Conservation (phyloP, 2,888 invertebrate species). For the Furcula furcula region DNA sequence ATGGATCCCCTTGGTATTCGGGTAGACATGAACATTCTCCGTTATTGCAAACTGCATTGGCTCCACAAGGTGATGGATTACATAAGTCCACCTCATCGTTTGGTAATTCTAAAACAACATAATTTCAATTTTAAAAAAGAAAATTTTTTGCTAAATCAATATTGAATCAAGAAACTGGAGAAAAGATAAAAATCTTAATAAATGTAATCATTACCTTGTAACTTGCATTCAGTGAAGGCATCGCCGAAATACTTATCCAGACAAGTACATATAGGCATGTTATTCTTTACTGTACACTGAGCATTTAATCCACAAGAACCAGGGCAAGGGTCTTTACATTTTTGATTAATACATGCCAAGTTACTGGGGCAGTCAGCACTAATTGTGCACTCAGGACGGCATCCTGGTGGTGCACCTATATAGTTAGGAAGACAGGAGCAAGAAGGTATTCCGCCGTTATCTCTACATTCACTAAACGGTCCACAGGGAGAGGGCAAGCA, state of each 20-base stretch:
- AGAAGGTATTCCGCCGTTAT: constrained; percentile 81
- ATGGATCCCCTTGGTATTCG: constrained; percentile 85
- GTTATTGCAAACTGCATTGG: constrained; percentile 81
- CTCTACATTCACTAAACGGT: constrained; percentile 84
- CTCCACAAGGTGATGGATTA: constrained; percentile 85
- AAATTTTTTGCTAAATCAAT: background rate
- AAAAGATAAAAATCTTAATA: background rate
- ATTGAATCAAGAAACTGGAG: background rate
- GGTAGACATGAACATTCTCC: constrained; percentile 83
- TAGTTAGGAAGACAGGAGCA: constrained; percentile 85
- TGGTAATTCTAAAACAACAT: constrained; percentile 42
- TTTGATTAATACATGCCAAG: constrained; percentile 88
- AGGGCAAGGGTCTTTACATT: constrained; percentile 90
- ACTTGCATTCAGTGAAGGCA: constrained; percentile 84
- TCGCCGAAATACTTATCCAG: constrained; percentile 86
- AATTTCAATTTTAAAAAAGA: background rate
- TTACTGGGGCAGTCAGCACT: constrained; percentile 89
- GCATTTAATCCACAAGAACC: constrained; percentile 88
- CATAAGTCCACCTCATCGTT: constrained; percentile 77
- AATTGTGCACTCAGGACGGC: constrained; percentile 86
- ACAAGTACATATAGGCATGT: constrained; percentile 89
- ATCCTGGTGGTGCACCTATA: constrained; percentile 86
- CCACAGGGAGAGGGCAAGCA: constrained; percentile 86
- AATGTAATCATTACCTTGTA: constrained; percentile 77
- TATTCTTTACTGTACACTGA: constrained; percentile 85